These are phyloP conservation scores for Myotis davidii DNA, from an alignment of 2,113 vertebrate species.

Conservation along the genomic window DNA sequence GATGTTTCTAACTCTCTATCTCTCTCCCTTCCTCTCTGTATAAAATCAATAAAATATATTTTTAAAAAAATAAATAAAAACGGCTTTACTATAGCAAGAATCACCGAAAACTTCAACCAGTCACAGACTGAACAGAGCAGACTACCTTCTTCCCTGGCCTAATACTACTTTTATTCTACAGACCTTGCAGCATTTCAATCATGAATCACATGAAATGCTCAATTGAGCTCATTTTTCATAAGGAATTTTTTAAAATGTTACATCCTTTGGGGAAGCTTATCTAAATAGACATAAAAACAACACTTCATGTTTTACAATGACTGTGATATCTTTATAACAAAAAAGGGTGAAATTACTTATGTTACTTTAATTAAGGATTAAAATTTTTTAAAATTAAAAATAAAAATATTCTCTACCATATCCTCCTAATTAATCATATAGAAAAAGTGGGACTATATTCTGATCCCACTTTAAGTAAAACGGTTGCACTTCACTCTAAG, in stretches of 20 bases:
- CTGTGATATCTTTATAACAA: background rate
- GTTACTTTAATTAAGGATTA: background rate
- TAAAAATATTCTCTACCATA: background rate
- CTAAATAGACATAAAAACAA: constrained; percentile 21
- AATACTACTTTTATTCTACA: background rate
- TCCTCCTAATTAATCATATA: background rate
- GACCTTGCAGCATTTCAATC: background rate
- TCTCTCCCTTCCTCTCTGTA: no score
- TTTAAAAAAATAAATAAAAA: no score
- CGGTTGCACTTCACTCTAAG: background rate
- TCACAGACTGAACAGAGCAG: background rate
- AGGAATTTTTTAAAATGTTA: constrained; percentile 46
- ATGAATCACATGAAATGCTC: constrained; percentile 6
- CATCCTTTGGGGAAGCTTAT: background rate
- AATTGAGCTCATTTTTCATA: background rate
- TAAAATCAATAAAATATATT: no score
- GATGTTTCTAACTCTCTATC: no score
- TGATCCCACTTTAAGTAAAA: background rate
- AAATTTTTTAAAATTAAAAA: background rate
- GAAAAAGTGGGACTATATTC: background rate
- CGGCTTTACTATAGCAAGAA: background rate
- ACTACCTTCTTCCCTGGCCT: background rate
- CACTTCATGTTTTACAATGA: constrained; percentile 3
- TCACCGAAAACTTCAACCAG: background rate
- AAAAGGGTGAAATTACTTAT: constrained; percentile 28